Evolutionary conservation across 2,113 vertebrate genomes (phyloP).

Genomic region (Tursiops truncatus): DNA sequence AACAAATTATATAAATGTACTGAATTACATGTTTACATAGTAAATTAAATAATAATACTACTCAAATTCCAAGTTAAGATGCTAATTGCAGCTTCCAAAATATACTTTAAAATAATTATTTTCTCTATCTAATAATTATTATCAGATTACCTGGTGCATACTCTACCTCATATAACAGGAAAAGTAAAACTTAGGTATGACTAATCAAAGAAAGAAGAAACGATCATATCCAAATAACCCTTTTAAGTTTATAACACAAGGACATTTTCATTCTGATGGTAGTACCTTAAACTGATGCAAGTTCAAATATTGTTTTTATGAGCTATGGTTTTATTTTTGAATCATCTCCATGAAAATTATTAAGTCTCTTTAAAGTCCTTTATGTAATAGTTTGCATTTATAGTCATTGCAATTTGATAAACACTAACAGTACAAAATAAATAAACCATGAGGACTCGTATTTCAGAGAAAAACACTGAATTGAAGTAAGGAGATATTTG

Average conservation of each 20-base stretch:
- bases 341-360: background rate
- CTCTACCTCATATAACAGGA: slow-evolving; percentile 26
- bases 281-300: background rate
- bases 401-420: background rate
- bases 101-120: slow-evolving; percentile 69
- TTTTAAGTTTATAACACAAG: background rate
- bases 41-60: slow-evolving; percentile 76
- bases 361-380: background rate
- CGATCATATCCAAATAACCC: background rate
- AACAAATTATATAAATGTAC: slow-evolving; percentile 77
- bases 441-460: background rate
- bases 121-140: slow-evolving; percentile 73
- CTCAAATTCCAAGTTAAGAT: slow-evolving; percentile 72
- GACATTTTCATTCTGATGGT: background rate
- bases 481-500: background rate
- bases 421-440: background rate
- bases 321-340: background rate
- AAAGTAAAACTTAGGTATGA: slow-evolving; percentile 27
- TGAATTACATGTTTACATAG: slow-evolving; percentile 76
- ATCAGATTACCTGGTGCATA: slow-evolving; percentile 63
- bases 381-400: background rate
- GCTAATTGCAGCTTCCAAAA: slow-evolving; percentile 74
- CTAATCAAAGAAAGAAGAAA: background rate
- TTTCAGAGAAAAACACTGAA: background rate
- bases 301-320: background rate